Evolutionary conservation across 2,888 invertebrate species (phyloP).

Genomic region (Epinotia brunnichana): DNA sequence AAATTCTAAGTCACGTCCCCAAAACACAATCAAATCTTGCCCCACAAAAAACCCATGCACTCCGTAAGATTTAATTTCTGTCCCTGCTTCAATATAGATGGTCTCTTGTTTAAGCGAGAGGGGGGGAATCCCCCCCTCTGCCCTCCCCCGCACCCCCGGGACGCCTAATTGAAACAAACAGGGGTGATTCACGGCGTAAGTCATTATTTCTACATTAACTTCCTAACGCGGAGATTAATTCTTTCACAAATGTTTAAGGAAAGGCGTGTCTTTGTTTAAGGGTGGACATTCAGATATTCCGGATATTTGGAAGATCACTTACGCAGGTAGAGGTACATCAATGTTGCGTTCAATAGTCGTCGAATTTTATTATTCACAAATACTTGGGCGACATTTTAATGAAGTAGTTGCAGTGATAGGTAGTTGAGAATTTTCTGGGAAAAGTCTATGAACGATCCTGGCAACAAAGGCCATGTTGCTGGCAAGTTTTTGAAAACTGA

Average conservation of each 20-base stretch:
- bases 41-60: constrained; percentile 57
- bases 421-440: no score
- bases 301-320: not conserved
- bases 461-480: no score
- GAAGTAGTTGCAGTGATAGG: no score
- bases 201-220: constrained; percentile 80
- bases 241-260: constrained; percentile 36
- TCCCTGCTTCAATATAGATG: constrained; percentile 75
- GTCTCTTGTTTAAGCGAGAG: constrained; percentile 49
- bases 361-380: no score
- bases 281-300: no score
- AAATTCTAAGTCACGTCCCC: constrained; percentile 26
- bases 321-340: no score
- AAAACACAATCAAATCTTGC: constrained; percentile 54
- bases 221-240: constrained; percentile 53
- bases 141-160: constrained; percentile 54
- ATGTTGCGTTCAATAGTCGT: no score
- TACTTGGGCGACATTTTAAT: no score
- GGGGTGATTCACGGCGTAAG: constrained; percentile 76
- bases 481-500: no score
- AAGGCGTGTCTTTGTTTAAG: constrained; percentile 20
- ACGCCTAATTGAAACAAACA: constrained; percentile 83
- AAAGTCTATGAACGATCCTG: no score
- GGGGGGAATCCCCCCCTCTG: constrained; percentile 41
- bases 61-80: constrained; percentile 76